These are phyloP conservation scores for Melanophora roralis DNA, from an alignment of 2,888 invertebrate species.

Conservation along the genomic window DNA sequence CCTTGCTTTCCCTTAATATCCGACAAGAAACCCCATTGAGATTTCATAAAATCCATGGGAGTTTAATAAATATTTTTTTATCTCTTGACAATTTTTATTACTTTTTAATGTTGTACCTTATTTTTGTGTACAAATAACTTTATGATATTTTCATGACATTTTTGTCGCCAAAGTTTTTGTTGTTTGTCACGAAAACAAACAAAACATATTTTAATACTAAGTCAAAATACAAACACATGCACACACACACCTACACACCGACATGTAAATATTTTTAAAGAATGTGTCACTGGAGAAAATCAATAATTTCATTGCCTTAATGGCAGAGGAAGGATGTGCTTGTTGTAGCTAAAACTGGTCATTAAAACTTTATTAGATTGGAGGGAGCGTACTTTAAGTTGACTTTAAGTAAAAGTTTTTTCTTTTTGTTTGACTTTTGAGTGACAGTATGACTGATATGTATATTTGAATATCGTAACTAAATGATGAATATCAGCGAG, in stretches of 20 bases:
- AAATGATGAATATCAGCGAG: not conserved
- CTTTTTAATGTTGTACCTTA: not conserved
- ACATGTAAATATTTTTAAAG: not conserved
- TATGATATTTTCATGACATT: constrained; percentile 24
- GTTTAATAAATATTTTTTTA: not conserved
- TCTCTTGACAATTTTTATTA: too few species aligned
- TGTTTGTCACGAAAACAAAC: constrained; percentile 22
- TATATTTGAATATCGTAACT: not conserved
- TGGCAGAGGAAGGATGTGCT: not conserved
- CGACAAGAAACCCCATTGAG: not conserved
- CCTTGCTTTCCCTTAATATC: not conserved
- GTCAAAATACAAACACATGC: not conserved
- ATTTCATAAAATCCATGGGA: not conserved
- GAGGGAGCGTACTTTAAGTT: not conserved
- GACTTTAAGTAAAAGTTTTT: not conserved
- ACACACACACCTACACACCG: not conserved
- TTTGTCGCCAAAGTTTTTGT: constrained; percentile 13
- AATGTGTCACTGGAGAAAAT: constrained; percentile 15
- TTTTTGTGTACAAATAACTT: constrained; percentile 33
- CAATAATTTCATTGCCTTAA: constrained; percentile 21
- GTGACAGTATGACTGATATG: not conserved
- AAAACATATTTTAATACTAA: not conserved
- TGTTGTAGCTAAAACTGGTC: not conserved
- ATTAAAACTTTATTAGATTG: constrained; percentile 11
- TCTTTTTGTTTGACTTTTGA: not conserved